Conservation (phyloP, 2,797 vertebrate genomes). For the Mallotus villosus region DNA sequence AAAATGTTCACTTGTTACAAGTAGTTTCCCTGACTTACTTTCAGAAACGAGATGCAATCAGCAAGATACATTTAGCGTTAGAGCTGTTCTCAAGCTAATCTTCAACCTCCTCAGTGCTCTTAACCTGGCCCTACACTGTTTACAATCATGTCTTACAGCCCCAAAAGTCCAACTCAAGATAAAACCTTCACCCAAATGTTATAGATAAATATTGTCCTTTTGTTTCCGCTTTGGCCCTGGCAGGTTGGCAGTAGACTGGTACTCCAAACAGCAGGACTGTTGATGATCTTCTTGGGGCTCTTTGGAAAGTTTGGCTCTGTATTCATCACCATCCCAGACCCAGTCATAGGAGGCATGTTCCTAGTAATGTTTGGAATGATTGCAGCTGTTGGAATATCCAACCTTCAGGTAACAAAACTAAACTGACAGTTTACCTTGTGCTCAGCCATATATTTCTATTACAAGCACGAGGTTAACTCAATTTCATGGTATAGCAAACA, state of each 20-base stretch:
- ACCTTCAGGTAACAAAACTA: constrained; percentile 73
- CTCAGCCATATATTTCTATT: no score
- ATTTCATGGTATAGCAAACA: no score
- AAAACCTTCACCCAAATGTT: background rate
- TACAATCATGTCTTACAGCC: background rate
- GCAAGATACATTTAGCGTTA: no score
- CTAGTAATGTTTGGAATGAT: constrained; percentile 85
- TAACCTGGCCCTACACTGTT: background rate
- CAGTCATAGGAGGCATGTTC: constrained; percentile 84
- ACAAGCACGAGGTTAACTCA: no score
- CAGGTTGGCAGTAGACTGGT: constrained; percentile 82
- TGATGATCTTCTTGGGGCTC: constrained; percentile 80
- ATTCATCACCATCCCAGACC: constrained; percentile 82
- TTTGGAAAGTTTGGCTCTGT: constrained; percentile 82
- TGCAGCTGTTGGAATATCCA: constrained; percentile 80
- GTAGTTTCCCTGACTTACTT: no score
- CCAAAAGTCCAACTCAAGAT: background rate
- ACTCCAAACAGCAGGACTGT: constrained; percentile 73
- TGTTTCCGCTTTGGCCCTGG: constrained; percentile 14
- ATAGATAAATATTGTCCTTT: background rate
- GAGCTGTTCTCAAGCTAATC: background rate
- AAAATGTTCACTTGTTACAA: background rate
- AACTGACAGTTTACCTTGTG: background rate
- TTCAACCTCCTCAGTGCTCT: background rate
- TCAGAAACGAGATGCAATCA: no score